Evolutionary conservation across 1,140 invertebrate genomes (phyloP), one percentile per base, ranked within the genome.

Genomic region (Orchesella cincta): DNA sequence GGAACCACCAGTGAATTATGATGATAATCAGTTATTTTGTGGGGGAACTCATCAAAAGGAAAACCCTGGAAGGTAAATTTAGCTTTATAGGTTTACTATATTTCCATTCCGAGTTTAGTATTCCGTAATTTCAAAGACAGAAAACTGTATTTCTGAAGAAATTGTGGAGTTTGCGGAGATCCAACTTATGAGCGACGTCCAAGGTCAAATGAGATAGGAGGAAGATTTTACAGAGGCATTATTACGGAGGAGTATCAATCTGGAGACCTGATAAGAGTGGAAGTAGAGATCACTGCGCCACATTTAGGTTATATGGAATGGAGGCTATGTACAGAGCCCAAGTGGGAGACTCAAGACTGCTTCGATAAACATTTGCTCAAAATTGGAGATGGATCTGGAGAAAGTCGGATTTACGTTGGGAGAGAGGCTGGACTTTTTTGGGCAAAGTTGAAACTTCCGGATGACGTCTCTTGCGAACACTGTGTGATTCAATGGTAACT

Each of bases 1-100:
- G 84, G 86, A 90, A 76, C 92, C 92, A 1, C 90, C 91, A 1
- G 87, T 88, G 51, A 92, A 94, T 84, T 91, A 87, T 51, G 84
- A 90, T 72, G 92, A 93, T 81, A 90, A 91, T 80, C 86, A 88
- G 71, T 86, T 90, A 35, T 91, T 87, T 83, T 93, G 92, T 83
- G 62, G 62, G 33, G 62, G 62, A 18, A 14, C n/a, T 67, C 62
- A 67, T 67, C 62, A 67, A n/a, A 23, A 18, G 14, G 74, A 51
- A 83, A 85, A 75, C 81, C 81, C 76, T 1, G 74, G 62, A 8
- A 67, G 3, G 23, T 23, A n/a, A n/a, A n/a, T n/a, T n/a, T n/a
- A n/a, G n/a, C n/a, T n/a, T n/a, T n/a, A n/a, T n/a, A n/a, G n/a
- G n/a, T n/a, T n/a, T n/a, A n/a, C n/a, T n/a, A n/a, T n/a, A n/a